Evolutionary conservation across 2,797 vertebrate species (phyloP).

Genomic region (Pipistrellus nathusii): DNA sequence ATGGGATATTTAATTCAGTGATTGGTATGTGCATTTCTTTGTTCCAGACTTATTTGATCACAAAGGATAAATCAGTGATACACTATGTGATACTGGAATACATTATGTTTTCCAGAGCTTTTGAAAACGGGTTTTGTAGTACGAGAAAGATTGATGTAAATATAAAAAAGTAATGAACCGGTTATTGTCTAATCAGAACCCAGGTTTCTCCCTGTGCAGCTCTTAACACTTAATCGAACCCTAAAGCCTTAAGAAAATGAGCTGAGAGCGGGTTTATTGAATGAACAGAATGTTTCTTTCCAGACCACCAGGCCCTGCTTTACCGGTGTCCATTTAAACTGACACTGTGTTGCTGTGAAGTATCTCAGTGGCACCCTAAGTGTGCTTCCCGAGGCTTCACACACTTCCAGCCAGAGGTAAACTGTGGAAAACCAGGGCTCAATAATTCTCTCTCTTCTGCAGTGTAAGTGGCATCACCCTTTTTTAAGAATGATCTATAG

Average conservation of each 20-base stretch:
- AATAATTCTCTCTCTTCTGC: background rate
- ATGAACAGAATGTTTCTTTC: slow-evolving; percentile 70
- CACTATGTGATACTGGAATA: slow-evolving; percentile 4
- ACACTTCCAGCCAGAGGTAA: background rate
- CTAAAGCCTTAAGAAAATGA: slow-evolving; percentile 70
- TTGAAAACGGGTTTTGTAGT: background rate
- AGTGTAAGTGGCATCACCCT: background rate
- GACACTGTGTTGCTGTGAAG: background rate
- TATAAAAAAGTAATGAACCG: slow-evolving; percentile 59
- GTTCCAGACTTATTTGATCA: slow-evolving; percentile 30
- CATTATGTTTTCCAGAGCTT: slow-evolving; percentile 43
- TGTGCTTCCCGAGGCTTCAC: background rate
- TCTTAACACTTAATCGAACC: slow-evolving; percentile 49
- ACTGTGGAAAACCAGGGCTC: background rate
- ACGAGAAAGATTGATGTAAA: background rate
- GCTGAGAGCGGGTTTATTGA: background rate
- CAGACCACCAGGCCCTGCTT: slow-evolving; percentile 9
- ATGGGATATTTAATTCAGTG: slow-evolving; percentile 63
- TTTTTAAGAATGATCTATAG: background rate
- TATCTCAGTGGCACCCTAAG: background rate
- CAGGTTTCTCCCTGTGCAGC: slow-evolving; percentile 59
- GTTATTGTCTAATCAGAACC: slow-evolving; percentile 59
- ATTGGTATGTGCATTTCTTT: slow-evolving; percentile 12
- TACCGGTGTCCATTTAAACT: slow-evolving; percentile 13
- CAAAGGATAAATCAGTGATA: background rate